A percentile compares a stretch with the other conserved stretches of the same genome.
Conservation (phyloP, 2,888 invertebrate genomes). For the Ligdia adustata region DNA sequence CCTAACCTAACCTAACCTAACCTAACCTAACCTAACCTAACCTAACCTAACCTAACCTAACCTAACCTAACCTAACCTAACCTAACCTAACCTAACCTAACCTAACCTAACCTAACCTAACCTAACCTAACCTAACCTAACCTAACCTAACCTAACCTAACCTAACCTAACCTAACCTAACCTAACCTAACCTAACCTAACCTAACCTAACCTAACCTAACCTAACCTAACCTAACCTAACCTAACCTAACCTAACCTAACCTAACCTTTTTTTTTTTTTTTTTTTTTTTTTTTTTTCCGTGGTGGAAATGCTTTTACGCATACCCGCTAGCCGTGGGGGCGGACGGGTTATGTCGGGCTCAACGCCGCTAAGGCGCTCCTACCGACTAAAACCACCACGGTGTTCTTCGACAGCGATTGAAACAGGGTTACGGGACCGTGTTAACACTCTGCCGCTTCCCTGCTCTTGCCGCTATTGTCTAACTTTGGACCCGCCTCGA, state of each 20-base stretch:
- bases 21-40: slow-evolving; percentile 29
- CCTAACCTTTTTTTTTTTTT: no score
- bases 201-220: slow-evolving; percentile 33
- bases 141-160: slow-evolving; percentile 33
- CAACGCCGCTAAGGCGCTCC: no score
- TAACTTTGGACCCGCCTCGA: no score
- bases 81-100: slow-evolving; percentile 33
- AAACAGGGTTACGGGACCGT: no score
- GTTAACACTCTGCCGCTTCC: no score
- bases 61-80: slow-evolving; percentile 36
- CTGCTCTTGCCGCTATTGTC: no score
- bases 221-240: slow-evolving; percentile 30
- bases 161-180: slow-evolving; percentile 35
- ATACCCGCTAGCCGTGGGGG: no score
- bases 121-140: slow-evolving; percentile 31
- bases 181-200: slow-evolving; percentile 35
- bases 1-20: slow-evolving; percentile 27
- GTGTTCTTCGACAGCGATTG: no score
- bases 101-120: slow-evolving; percentile 36
- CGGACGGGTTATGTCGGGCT: no score
- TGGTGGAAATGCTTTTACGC: no score
- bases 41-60: slow-evolving; percentile 30
- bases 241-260: slow-evolving; percentile 24
- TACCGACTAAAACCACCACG: no score
- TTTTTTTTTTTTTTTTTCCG: no score